These are phyloP conservation scores for Psammodynastes pulverulentus DNA, from an alignment of 2,113 vertebrate genomes.

Conservation along the genomic window DNA sequence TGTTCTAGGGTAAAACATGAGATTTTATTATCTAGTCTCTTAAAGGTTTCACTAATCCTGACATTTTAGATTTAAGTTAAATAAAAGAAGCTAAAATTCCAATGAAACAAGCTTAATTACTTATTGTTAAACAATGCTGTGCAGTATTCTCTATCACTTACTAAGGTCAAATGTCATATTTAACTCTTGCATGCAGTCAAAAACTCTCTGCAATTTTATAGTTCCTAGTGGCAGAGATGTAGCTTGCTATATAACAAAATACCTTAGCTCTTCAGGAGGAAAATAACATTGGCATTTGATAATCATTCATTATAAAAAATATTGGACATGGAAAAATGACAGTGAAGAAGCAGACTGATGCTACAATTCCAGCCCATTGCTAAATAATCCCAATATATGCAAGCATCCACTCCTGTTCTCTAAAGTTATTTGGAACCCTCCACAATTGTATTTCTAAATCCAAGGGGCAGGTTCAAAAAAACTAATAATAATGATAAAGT, in stretches of 20 bases:
- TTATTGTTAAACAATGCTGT: constrained; percentile 47
- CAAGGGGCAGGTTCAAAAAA: background rate
- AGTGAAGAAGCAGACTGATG: constrained; percentile 18
- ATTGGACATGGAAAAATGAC: constrained; percentile 16
- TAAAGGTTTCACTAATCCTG: constrained; percentile 39
- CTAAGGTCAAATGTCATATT: constrained; percentile 46
- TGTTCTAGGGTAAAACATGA: constrained; percentile 28
- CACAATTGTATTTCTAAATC: background rate
- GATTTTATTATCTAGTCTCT: constrained; percentile 23
- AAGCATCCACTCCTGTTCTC: background rate
- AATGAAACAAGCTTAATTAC: background rate
- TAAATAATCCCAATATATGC: background rate
- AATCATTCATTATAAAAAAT: constrained; percentile 40
- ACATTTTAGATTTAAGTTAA: constrained; percentile 20
- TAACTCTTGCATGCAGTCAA: constrained; percentile 50
- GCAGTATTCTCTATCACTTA: constrained; percentile 37
- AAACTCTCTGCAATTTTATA: constrained; percentile 47
- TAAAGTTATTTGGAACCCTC: background rate
- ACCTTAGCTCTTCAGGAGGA: constrained; percentile 46
- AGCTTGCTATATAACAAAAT: constrained; percentile 46
- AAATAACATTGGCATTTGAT: constrained; percentile 38
- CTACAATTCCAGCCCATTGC: background rate
- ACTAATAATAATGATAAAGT: background rate
- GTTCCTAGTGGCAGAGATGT: constrained; percentile 29
- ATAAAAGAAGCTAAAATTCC: constrained; percentile 42